These are phyloP conservation scores for Phoxinus phoxinus DNA, from an alignment of 2,113 vertebrate genomes.

Conservation along the genomic window DNA sequence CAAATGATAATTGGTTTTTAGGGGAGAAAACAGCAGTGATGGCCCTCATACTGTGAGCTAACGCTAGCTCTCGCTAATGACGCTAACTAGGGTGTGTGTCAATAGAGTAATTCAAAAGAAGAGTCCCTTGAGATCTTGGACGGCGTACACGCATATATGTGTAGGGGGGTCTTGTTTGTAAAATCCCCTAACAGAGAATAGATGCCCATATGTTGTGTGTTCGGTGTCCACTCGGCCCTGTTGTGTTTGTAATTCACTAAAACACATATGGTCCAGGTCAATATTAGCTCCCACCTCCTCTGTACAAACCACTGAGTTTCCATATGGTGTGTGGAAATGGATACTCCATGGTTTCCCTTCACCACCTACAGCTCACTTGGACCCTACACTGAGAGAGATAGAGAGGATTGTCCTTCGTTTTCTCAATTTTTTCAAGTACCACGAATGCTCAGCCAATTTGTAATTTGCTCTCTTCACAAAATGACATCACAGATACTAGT, in stretches of 20 bases:
- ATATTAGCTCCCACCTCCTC: constrained; percentile 87
- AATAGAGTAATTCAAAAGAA: constrained; percentile 88
- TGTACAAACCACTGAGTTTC: constrained; percentile 90
- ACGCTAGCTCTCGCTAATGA: constrained; percentile 83
- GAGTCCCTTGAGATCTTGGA: constrained; percentile 80
- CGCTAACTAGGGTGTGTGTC: constrained; percentile 83
- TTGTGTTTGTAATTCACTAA: constrained; percentile 83
- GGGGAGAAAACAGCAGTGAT: not conserved
- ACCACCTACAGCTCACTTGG: constrained; percentile 75
- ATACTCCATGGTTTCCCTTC: constrained; percentile 75
- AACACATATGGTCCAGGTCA: constrained; percentile 88
- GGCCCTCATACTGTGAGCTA: constrained; percentile 54
- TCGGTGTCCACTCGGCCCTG: constrained; percentile 80
- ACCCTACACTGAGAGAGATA: constrained; percentile 52
- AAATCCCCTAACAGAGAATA: constrained; percentile 78
- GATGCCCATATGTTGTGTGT: constrained; percentile 87
- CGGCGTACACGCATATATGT: constrained; percentile 55
- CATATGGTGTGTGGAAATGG: constrained; percentile 90
- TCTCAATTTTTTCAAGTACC: not conserved
- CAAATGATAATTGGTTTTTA: constrained; percentile 9
- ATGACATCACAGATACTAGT: not conserved
- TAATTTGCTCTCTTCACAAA: not conserved
- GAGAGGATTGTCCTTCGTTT: constrained; percentile 18
- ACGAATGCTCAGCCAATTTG: not conserved
- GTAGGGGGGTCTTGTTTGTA: constrained; percentile 37